phyloP scores from a whole-genome alignment of 2,888 invertebrate species.

The Drosophila anomalipes region DNA sequence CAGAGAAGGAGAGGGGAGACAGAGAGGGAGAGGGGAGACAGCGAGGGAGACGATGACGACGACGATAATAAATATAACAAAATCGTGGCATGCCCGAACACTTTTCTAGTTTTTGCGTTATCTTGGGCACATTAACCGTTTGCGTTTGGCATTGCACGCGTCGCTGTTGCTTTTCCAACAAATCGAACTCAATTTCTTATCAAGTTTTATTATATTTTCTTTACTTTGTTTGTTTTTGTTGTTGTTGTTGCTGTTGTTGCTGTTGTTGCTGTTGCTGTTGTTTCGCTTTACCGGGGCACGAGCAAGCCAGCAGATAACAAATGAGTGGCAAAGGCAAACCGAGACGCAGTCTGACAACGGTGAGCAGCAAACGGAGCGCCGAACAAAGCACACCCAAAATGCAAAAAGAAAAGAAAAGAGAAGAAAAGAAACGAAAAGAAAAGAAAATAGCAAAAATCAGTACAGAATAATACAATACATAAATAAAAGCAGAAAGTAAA shows the following conservation, averaged over 20 bases:
- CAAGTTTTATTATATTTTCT: conserved; percentile 28
- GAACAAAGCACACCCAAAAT: neutral
- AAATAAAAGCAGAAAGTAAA: conserved; percentile 1
- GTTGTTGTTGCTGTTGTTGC: neutral
- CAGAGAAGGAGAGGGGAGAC: no score
- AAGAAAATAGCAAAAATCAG: conserved; percentile 12
- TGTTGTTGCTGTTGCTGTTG: neutral
- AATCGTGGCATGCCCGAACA: conserved; percentile 31
- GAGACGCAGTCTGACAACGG: conserved; percentile 63
- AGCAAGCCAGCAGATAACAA: conserved; percentile 55
- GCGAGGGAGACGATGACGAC: conserved; percentile 9
- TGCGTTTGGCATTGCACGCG: conserved; percentile 54
- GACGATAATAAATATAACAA: conserved; percentile 44
- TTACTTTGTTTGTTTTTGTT: neutral
- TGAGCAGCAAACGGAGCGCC: conserved; percentile 32
- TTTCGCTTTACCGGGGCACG: conserved; percentile 22
- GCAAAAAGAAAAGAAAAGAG: neutral
- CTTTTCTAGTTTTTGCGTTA: conserved; percentile 42
- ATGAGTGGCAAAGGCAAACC: conserved; percentile 66
- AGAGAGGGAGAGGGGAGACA: neutral
- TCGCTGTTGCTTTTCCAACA: conserved; percentile 52
- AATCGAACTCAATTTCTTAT: conserved; percentile 66
- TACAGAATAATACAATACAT: neutral
- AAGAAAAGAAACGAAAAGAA: neutral
- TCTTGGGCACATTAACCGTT: conserved; percentile 57